Base-by-base conservation (phyloP, 2,888 invertebrate species). In the Anticlea derivata region DNA sequence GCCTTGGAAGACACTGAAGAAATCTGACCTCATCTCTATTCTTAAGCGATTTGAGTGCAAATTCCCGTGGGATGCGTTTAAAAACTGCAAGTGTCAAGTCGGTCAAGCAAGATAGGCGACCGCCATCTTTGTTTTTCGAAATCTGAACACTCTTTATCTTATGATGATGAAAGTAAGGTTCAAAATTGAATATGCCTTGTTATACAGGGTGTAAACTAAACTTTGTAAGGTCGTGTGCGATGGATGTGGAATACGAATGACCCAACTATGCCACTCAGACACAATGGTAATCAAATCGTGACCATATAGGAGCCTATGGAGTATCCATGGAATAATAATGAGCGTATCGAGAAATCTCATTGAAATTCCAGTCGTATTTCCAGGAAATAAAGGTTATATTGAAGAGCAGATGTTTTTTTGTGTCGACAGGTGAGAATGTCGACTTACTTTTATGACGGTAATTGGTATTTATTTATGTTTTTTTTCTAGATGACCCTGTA, bases 201-300 rank as follows among this genome's bases (percentile, higher is more conserved):
- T 44, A 31, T 39, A 44, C 6, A 39, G 23, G 13, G 24, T 35
- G 35, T 24, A 35, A 6, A 40, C 13, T 30, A 7, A 35, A 12
- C 11, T 40, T 51, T 48, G 51, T 48, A 44, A 48, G 55, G 51
- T 55, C 52, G 37, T 40, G 40, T 37, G 24, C 37, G 40, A 54
- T 46, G 55, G 30, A 24, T 30, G 17, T 31, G 39, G 55, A 49
- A 58, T 58, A 55, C 33, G 51, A 55, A 58, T 55, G 58, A 58
- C 37, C 49, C 51, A 49, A 46, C 46, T 51, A 51, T 47, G 54
- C 26, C 45, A 48, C 46, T 52, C 52, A 50, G 39, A 55, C 35
- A 50, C 55, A 51, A 55, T 50, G 24, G 50, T 48, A 38, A 50
- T 49, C 38, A 30, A 56, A 41, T 60, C 51, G 59, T 60, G 57